Conservation (phyloP, 2,888 invertebrate genomes). For the Himalopsyche kuldschensis region DNA sequence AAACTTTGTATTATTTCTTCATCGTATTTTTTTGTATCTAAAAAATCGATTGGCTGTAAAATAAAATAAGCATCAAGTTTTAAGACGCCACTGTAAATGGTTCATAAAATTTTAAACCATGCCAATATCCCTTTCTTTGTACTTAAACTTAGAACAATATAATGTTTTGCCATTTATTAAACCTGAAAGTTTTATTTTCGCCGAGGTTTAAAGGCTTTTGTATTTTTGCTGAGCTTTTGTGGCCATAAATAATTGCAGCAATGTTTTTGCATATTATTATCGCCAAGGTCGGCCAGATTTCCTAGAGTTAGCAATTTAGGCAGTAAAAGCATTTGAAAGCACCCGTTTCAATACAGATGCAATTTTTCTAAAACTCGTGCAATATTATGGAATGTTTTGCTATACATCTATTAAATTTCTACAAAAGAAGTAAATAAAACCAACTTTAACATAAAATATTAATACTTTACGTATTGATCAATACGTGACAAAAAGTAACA, state of each 20-base stretch:
- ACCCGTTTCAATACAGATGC: neutral
- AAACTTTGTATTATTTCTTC: no score
- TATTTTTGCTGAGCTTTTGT: conserved; percentile 9
- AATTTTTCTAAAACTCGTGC: neutral
- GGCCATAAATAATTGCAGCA: conserved; percentile 28
- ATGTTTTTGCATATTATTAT: conserved; percentile 24
- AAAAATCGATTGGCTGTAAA: no score
- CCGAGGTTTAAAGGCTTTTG: conserved; percentile 11
- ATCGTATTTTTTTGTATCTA: no score
- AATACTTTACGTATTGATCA: no score
- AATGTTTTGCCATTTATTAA: neutral
- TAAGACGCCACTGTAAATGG: neutral
- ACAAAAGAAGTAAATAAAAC: no score
- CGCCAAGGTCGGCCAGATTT: conserved; percentile 16
- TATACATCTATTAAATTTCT: no score
- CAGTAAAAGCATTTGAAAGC: neutral
- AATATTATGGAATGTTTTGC: no score
- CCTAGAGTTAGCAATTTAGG: neutral
- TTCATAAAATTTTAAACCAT: neutral
- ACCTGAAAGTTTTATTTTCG: neutral
- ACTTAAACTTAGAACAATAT: neutral
- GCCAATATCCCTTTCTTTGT: neutral
- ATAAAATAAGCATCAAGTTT: no score
- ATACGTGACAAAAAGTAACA: no score
- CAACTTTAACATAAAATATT: no score